phyloP scores from a whole-genome alignment of 2,797 vertebrate species.

The Sebastes cheni region DNA sequence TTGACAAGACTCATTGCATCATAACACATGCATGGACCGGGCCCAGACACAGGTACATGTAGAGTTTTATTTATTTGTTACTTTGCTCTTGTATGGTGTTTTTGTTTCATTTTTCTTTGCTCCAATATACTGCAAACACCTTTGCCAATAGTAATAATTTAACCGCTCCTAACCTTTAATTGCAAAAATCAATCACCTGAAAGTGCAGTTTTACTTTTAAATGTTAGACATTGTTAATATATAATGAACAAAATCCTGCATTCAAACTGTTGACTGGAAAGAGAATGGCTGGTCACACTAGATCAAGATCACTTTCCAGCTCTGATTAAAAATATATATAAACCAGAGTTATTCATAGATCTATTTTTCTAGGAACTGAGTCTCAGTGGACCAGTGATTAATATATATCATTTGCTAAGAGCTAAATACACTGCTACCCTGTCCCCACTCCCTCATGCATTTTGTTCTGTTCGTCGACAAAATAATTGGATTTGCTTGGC shows the following conservation, averaged over 20 bases:
- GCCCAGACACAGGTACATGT: not conserved
- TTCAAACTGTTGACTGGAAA: not conserved
- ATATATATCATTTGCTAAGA: not conserved
- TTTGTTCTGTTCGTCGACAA: not conserved
- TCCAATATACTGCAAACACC: not conserved
- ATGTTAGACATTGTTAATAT: not conserved
- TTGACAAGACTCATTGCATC: not conserved
- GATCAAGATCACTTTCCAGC: not conserved
- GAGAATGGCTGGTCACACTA: not conserved
- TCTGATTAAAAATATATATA: not conserved
- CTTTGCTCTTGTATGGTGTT: not conserved
- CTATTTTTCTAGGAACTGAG: not conserved
- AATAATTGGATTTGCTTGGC: not conserved
- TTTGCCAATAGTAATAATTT: not conserved
- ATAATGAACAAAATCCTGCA: not conserved
- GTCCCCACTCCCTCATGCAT: not conserved
- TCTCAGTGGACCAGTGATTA: not conserved
- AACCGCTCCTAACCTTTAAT: not conserved
- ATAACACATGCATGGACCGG: not conserved
- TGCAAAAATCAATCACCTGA: not conserved
- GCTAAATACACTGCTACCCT: not conserved
- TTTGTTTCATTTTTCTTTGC: not conserved
- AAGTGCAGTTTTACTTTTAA: conserved; percentile 3
- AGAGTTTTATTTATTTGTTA: not conserved
- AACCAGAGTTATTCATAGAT: not conserved